These are phyloP conservation scores for Phylloscopus collybita DNA, from an alignment of 2,797 vertebrate species.

Conservation along the genomic window DNA sequence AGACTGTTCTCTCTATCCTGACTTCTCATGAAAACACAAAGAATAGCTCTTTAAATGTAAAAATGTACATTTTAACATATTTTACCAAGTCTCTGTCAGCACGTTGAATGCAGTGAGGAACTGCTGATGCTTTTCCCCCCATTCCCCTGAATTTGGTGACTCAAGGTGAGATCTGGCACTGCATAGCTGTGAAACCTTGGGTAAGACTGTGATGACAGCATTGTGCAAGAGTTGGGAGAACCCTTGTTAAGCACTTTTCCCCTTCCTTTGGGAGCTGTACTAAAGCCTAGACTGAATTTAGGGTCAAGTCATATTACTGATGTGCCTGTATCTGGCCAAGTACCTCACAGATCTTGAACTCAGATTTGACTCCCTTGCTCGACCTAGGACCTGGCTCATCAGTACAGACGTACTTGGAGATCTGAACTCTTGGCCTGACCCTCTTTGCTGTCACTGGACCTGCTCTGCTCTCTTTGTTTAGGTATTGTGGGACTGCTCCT, in stretches of 20 bases:
- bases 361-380: neutral
- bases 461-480: neutral
- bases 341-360: neutral
- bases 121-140: accelerated
- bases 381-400: neutral
- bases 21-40: neutral
- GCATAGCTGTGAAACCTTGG: neutral
- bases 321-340: neutral
- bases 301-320: neutral
- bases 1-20: neutral
- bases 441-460: neutral
- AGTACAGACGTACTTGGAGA: neutral
- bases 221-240: neutral
- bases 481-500: neutral
- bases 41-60: neutral
- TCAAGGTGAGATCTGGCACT: neutral
- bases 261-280: neutral
- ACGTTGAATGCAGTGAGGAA: neutral
- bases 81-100: neutral
- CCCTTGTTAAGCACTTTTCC: neutral
- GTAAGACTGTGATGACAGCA: neutral
- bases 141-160: accelerated
- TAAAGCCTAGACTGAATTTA: neutral
- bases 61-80: neutral
- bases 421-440: neutral